Base-by-base conservation (phyloP, 2,888 invertebrate species). In the Papilio demoleus region DNA sequence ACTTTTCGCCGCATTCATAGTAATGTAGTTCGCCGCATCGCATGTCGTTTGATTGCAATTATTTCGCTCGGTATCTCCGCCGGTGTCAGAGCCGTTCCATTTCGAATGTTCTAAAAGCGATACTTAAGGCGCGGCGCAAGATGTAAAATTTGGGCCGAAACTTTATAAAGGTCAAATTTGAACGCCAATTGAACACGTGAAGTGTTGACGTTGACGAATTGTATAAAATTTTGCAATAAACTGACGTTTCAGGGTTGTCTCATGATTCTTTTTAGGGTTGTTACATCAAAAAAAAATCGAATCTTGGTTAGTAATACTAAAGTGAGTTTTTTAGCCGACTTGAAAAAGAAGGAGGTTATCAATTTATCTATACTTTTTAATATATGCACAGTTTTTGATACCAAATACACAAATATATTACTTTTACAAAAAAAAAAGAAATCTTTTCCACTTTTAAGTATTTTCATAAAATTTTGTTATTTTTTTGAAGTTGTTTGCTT, bases 41-140 rank as follows among this genome's bases (percentile, higher is more conserved):
- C 83, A 82, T 84, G 83, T 76, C 74, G 76, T 78, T 75, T 75
- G 79, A 81, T 77, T 81, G 86, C 84, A 86, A 86, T 86, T 85
- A 86, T 79, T 75, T 75, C 73, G 76, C 72, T 67, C 78, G 77
- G 78, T 84, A 84, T 81, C 82, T 79, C 66, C 61, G 62, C 72
- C 72, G 64, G 73, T 76, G 76, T 76, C 76, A 74, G 66, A 60
- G 53, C 71, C 56, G 66, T 70, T 71, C 72, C 71, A 70, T 73
- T 73, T 68, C 68, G 70, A 67, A 70, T 64, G 69, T 65, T 73
- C 61, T 31, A 53, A 53, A 53, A 60, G 70, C 65, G 72, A 70
- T 60, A 50, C 45, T 36, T n/a, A 17, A 45, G 31, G 68, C n/a
- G 53, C 59, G 68, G 60, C 59, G 59, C 64, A 68, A 68, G 68